Base-by-base conservation (phyloP, 2,888 invertebrate species). In the Laspeyria flexula region DNA sequence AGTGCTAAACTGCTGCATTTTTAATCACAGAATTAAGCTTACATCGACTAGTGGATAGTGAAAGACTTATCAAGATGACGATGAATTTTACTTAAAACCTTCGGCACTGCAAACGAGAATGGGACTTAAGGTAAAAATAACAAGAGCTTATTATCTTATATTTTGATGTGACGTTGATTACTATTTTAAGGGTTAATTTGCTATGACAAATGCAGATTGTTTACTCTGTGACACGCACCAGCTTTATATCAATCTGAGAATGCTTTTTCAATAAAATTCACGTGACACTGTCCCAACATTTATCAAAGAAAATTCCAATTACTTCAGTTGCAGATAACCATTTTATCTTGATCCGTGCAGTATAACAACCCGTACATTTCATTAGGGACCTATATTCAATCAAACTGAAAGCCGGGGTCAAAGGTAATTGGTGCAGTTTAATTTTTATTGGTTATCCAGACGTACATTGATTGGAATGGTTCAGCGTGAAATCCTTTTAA, bases 371-470 rank as follows among this genome's bases (percentile, higher is more conserved):
- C 49, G 37, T 50, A 52, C 29, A 37, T 47, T 65, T 53, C 35
- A 52, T 57, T 64, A 41, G 21, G 34, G 29, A 56, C 37, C 47
- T 30, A 43, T 43, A 44, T 52, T 45, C 56, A 65, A 65, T 66
- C 53, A 59, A 54, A 50, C 53, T 33, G 38, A 54, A 46, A 46
- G 55, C 51, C 33, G 27, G 55, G 62, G 49, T 59, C 70, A 51
- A 27, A 29, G 35, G 41, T 65, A 55, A 65, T 56, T 65, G 65
- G 55, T 50, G 33, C 38, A 25, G 42, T 48, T 52, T 43, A 50
- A 54, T 61, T 69, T 66, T 69, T 59, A 62, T 69, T 55, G 54
- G 51, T 43, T 45, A 40, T 12, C 10, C 37, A 18, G 29, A 13
- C 15, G 18, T n/a, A 10, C 15, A 18, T 13, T 43, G 49, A 49